A percentile compares a stretch with the other conserved stretches of the same genome.
phyloP scores from a whole-genome alignment of 2,113 vertebrate species.

The Mastomys natalensis region DNA sequence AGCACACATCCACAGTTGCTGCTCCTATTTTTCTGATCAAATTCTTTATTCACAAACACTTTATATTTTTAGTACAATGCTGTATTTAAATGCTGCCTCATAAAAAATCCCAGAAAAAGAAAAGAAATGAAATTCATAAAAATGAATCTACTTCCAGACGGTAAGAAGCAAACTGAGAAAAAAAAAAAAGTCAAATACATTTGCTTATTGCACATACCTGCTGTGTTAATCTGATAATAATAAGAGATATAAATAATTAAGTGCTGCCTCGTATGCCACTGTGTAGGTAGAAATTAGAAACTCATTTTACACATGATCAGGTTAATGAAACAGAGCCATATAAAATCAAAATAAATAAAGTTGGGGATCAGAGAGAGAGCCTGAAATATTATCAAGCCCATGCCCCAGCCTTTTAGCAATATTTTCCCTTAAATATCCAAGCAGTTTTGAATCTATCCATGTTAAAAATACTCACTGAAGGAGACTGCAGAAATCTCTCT shows the following conservation, averaged over 20 bases:
- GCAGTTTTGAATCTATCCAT: background rate
- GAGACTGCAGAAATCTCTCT: background rate
- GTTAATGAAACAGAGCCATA: conserved; percentile 59
- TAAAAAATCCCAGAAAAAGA: conserved; percentile 50
- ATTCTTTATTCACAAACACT: background rate
- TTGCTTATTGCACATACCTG: conserved; percentile 64
- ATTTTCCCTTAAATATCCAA: background rate
- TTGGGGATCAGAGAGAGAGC: background rate
- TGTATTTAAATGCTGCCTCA: background rate
- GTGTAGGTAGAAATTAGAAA: conserved; percentile 59
- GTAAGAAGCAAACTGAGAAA: conserved; percentile 50
- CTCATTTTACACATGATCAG: conserved; percentile 55
- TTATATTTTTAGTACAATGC: background rate
- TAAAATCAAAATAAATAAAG: conserved; percentile 39
- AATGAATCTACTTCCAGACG: conserved; percentile 47
- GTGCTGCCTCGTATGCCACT: conserved; percentile 43
- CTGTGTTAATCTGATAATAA: conserved; percentile 77
- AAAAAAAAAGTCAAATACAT: conserved; percentile 50
- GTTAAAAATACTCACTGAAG: conserved; percentile 31
- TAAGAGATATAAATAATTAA: conserved; percentile 74
- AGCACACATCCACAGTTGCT: background rate
- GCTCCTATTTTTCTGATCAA: background rate
- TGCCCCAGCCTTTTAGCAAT: background rate
- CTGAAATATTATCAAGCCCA: background rate
- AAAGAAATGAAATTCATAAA: conserved; percentile 47